Percentiles rank a stretch among this genome's conserved stretches.
Evolutionary conservation across 2,113 vertebrate species (phyloP).

Genomic region (Lycaon pictus): DNA sequence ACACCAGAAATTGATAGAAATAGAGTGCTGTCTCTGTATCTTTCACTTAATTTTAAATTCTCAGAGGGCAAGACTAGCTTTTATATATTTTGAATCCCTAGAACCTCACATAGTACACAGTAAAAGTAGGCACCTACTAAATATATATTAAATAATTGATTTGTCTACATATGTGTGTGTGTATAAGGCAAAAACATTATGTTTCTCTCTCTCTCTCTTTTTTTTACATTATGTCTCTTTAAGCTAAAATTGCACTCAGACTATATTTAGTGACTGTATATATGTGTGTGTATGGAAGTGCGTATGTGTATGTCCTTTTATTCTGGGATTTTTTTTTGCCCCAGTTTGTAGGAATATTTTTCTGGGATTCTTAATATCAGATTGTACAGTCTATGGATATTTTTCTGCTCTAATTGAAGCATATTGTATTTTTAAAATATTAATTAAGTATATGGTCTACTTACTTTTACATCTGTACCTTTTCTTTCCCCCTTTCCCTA

Average conservation of each 20-base stretch:
- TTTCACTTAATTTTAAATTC: slow-evolving; percentile 9
- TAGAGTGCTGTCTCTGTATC: not conserved
- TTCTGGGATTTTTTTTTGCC: not conserved
- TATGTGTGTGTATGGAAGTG: not conserved
- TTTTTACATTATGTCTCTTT: not conserved
- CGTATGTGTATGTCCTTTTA: not conserved
- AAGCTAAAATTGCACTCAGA: not conserved
- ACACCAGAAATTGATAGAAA: not conserved
- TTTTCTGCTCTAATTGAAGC: slow-evolving; percentile 20
- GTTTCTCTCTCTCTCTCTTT: not conserved
- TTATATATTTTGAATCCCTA: not conserved
- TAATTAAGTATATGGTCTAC: not conserved
- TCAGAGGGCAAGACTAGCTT: not conserved
- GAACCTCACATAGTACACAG: not conserved
- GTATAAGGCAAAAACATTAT: not conserved
- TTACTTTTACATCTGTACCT: slow-evolving; percentile 23
- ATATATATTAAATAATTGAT: not conserved
- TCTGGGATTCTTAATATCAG: not conserved
- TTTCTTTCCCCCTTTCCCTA: not conserved
- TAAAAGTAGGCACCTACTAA: not conserved
- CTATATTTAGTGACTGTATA: not conserved
- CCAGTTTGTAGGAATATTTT: not conserved
- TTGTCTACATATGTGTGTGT: not conserved
- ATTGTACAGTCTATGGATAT: not conserved
- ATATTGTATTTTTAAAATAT: slow-evolving; percentile 50